Base-by-base conservation (phyloP, 2,797 vertebrate species). In the Anisognathus igniventris region DNA sequence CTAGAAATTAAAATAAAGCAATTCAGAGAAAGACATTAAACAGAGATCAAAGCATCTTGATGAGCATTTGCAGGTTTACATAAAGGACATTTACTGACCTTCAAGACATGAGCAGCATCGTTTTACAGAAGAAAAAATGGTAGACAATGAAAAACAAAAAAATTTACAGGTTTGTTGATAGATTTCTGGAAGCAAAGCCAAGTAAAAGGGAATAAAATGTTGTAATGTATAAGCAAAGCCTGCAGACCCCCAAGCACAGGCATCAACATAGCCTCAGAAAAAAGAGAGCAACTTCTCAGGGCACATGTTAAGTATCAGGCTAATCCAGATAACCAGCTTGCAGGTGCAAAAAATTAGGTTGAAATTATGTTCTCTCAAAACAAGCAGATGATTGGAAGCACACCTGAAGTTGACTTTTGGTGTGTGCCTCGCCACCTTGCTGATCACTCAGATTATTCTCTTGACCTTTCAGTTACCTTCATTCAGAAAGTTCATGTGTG, bases 211-310 rank as follows among this genome's bases (percentile, higher is more conserved):
- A 79, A 42, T 1, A 3, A 8, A 11, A 22, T 10, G 6, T 6
- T 61, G 5, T 3, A 45, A 66, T 0, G 0, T 13, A 22, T 9
- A 53, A 66, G 7, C 11, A 92, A 76, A 64, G 8, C 3, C 12
- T 2, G 0, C 14, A 76, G 5, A 8, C 31, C 5, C 7, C 23
- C 7, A 8, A 90, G 12, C 20, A 40, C 25, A 48, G 4, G 4
- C 10, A 5, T 12, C 35, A 35, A 21, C 15, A n/a, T 6, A 58
- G 5, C 6, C 4, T n/a, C 6, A 7, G 15, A 4, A 14, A 18
- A 40, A 51, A 3, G 0, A 31, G 8, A 20, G 1, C 1, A 10
- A 72, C 37, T 3, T 0, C 2, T 12, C 5, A 35, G 11, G 8
- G 12, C 39, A 67, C 12, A 3, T 57, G 27, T 64, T 62, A 71